Base-by-base conservation (phyloP, 2,113 vertebrate genomes). In the Toxotes jaculatrix region DNA sequence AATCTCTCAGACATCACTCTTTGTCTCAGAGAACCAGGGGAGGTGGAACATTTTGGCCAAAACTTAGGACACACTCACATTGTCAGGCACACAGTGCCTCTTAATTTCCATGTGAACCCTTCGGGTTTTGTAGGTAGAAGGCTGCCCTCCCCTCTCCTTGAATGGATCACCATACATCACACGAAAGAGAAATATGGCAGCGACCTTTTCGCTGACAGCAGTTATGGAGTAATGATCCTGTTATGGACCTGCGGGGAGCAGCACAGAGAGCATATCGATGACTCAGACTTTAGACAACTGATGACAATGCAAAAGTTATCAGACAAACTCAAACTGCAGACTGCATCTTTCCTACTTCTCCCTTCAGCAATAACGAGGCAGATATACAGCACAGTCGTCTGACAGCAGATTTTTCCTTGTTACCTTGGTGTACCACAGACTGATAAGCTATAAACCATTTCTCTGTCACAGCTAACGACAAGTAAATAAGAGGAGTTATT, bases 401-500 rank as follows among this genome's bases (percentile, higher is more conserved):
- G 47, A 27, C 1, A 47, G 31, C 40, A 72, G 47, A 63, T 32
- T 23, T 53, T 47, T 3, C 12, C 40, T 13, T 31, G 7, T 34
- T 56, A 36, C 67, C 53, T 59, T 51, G 27, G 2, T 31, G 14
- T 45, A 5, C 19, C 5, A 17, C 45, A 55, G 31, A 60, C 9
- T 14, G 42, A 68, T 68, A 10, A 45, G 8, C 34, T 7, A 65
- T 61, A 27, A 66, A 56, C 53, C n/a, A 47, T 36, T 70, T 38
- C 27, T 73, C 68, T 53, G 38, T 49, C 61, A 19, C 74, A 65
- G 63, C 38, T 75, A n/a, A 74, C 77, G 53, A 36, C 71, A 87
- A 80, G 89, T 93, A 92, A 92, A 92, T 83, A 89, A 72, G 36
- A 77, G 77, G 42, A 79, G 74, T 66, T 67, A 74, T 81, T 74